Evolutionary conservation across 2,888 invertebrate genomes (phyloP), one percentile per base, ranked within the genome.

Genomic region (Nebria brevicollis): DNA sequence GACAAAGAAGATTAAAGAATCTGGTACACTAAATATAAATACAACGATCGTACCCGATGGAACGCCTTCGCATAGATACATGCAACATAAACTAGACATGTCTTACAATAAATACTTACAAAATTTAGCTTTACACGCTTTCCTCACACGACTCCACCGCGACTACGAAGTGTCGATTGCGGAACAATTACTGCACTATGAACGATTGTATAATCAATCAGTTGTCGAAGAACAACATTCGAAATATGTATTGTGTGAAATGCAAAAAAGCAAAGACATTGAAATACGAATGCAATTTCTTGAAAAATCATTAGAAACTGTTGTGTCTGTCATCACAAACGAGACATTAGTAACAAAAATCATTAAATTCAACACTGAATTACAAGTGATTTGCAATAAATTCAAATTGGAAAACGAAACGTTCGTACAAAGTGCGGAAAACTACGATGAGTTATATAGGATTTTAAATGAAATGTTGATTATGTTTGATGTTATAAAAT

Each of bases 21-120:
- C 54, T 54, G 54, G 54, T 54, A 13, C 54, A 54, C 13, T 8
- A 54, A 54, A 11, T 54, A 7, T 54, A 54, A 54, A 54, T 13
- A 13, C 54, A 54, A 54, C 54, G 1, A 8, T 15, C 15, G 20
- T 70, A 26, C 1, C 70, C 3, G 11, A 70, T 70, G 34, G 26
- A 70, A n/a, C 25, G 0, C 70, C 70, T 11, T 10, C 80, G 11
- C 80, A 80, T 68, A 80, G 34, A 64, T 80, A 80, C 68, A 70
- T 80, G 75, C 80, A 80, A 70, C 80, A 80, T 75, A 75, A 80
- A 54, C 20, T 80, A 65, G 80, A 80, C 42, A 80, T 80, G 72
- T 68, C 75, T 6, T 75, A 80, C 72, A 80, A 80, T n/a, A 75
- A 80, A 75, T 75, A 75, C 54, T 64, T 80, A 64, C 80, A 75